These are phyloP conservation scores for Heterodera carotae DNA, from an alignment of 1,140 invertebrate genomes.

Conservation along the genomic window DNA sequence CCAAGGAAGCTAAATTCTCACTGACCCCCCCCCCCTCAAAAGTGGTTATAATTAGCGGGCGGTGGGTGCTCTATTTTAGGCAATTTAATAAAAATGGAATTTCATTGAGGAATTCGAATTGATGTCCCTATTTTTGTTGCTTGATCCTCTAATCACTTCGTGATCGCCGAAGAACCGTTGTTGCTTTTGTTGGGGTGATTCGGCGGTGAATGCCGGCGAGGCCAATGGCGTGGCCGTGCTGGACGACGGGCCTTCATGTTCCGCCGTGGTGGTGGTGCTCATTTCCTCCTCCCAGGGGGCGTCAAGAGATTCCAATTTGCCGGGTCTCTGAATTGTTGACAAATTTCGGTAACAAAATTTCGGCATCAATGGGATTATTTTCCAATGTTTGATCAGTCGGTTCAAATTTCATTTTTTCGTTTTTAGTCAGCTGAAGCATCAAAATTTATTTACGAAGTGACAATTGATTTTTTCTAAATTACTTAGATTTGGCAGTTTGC, in stretches of 20 bases:
- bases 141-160: slow-evolving; percentile 36
- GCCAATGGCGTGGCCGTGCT: slow-evolving; percentile 54
- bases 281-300: slow-evolving; percentile 9
- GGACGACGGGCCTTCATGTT: slow-evolving; percentile 28
- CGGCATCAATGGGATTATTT: not conserved
- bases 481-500: no score
- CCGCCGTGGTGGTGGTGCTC: slow-evolving; percentile 29
- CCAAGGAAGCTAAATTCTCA: no score
- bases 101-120: no score
- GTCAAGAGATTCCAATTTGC: not conserved
- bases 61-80: no score
- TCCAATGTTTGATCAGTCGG: not conserved
- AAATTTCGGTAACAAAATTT: not conserved
- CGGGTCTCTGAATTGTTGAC: not conserved
- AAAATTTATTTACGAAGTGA: no score
- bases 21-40: no score
- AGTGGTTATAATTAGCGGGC: no score
- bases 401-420: not conserved
- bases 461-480: no score
- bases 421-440: no score
- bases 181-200: slow-evolving; percentile 42
- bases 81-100: no score
- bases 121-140: no score
- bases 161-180: slow-evolving; percentile 57
- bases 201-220: slow-evolving; percentile 52